Base-by-base conservation (phyloP, 64 coral and sea anemone genomes). In the Pocillopora verrucosa region DNA sequence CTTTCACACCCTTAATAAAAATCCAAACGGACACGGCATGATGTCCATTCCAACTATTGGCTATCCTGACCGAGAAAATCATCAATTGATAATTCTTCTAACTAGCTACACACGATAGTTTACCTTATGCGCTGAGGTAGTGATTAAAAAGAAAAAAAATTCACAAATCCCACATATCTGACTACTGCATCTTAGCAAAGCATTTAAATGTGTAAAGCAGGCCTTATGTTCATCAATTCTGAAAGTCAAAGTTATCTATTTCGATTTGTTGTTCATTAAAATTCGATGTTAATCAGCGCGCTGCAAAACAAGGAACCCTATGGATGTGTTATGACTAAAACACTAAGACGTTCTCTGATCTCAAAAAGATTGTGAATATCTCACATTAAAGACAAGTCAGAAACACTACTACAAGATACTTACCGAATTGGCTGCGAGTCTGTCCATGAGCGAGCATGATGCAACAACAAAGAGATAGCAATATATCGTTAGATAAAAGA, bases 391-490 rank as follows among this genome's bases (percentile, higher is more conserved):
- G 3, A 51, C 41, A 51, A 51, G 41, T 51, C 41, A 51, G 41
- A 51, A 59, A 74, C 26, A 72, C 45, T 16, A 16, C 25, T 25
- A 58, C 36, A 61, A 78, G 7, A 37, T 10, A 92, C 94, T 96
- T 82, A 96, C 94, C 90, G 94, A 88, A 77, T 96, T 96, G 12
- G 94, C 94, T 34, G 94, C 94, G 36, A 96, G 78, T 78, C 94
- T 96, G 61, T 74, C 41, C 37, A 86, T 72, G 75, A 20, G 51
- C 58, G 62, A 92, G 64, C 51, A 38, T 89, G 65, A 89, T 34
- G n/a, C 70, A 81, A 73, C 19, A 56, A 82, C 5, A 64, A 36
- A 82, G 30, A 82, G 15, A 83, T 19, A 34, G 41, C 24, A 34
- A 82, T n/a, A 45, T 0, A 70, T 51, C 20, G 61, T 67, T 41